Evolutionary conservation across 2,113 vertebrate genomes (phyloP), one percentile per base, ranked within the genome.

Genomic region (Crotalus horridus): DNA sequence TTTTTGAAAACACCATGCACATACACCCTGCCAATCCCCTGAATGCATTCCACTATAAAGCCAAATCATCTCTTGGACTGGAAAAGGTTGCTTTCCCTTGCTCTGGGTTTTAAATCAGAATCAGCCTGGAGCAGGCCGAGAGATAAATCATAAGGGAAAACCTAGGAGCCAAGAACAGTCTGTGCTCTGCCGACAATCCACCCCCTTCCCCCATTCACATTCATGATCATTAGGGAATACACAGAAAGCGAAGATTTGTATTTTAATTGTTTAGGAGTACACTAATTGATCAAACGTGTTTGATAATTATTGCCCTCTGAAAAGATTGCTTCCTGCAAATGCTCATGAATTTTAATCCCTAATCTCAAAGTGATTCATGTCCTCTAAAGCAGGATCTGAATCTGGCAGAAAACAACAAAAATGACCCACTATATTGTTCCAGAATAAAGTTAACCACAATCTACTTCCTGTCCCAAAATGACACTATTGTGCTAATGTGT

Each of bases 381-480:
- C 26, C 43, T 90, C 26, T 48, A 29, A 64, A 64, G 7, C 58
- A 89, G 55, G 12, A 89, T 53, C 48, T 88, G 46, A 89, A 59
- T 59, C 43, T n/a, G 58, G 20, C 33, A 43, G n/a, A 54, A 81
- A 74, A 51, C 26, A 51, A 23, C 9, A 64, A 33, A 54, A 74
- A 74, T 10, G 33, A 46, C n/a, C 17, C 29, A 59, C 1, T 89
- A 39, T 15, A 48, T 12, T 53, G 26, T 33, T 53, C 48, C 48
- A 33, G 7, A 6, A 69, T 90, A 74, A 90, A 90, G 89, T 26
- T 17, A 21, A 21, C 81, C 15, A 12, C 43, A 1, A 4, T 46
- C 3, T 85, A 95, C 94, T 91, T n/a, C 81, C 91, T 88, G 81
- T 93, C 88, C 92, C 85, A 48, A 24, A 96, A 95, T 89, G 93